Evolutionary conservation across 2,888 invertebrate species (phyloP).

Genomic region (Cataglyphis livida): DNA sequence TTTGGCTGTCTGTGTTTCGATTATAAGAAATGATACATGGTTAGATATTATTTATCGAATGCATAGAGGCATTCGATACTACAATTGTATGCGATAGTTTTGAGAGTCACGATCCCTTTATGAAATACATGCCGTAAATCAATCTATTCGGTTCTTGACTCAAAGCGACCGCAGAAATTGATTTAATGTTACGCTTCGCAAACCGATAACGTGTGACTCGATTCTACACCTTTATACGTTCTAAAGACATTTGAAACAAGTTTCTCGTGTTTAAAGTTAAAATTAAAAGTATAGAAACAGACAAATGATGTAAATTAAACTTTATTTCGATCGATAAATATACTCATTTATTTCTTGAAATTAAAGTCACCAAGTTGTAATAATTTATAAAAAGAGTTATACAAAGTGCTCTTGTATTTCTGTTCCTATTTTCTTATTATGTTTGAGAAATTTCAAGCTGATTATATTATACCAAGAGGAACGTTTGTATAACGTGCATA

Average conservation of each 20-base stretch:
- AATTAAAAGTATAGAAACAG: background rate
- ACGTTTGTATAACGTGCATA: background rate
- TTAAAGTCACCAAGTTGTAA: conserved; percentile 15
- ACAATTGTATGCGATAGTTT: conserved; percentile 37
- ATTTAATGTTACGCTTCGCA: conserved; percentile 43
- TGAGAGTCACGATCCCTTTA: conserved; percentile 30
- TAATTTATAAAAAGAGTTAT: background rate
- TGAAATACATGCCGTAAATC: conserved; percentile 34
- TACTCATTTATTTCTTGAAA: conserved; percentile 4
- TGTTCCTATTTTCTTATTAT: background rate
- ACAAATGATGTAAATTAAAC: conserved; percentile 7
- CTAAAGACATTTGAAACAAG: background rate
- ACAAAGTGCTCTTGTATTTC: background rate
- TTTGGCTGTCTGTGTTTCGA: background rate
- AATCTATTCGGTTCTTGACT: conserved; percentile 27
- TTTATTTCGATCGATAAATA: background rate
- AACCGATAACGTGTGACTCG: conserved; percentile 53
- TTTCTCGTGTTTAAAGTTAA: background rate
- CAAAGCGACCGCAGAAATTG: conserved; percentile 46
- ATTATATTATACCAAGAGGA: conserved; percentile 15
- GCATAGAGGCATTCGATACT: conserved; percentile 3
- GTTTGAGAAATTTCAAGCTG: background rate
- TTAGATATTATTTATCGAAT: conserved; percentile 23
- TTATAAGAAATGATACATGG: background rate
- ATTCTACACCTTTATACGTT: conserved; percentile 19